Evolutionary conservation across 2,797 vertebrate genomes (phyloP).

Genomic region (Gila robusta): DNA sequence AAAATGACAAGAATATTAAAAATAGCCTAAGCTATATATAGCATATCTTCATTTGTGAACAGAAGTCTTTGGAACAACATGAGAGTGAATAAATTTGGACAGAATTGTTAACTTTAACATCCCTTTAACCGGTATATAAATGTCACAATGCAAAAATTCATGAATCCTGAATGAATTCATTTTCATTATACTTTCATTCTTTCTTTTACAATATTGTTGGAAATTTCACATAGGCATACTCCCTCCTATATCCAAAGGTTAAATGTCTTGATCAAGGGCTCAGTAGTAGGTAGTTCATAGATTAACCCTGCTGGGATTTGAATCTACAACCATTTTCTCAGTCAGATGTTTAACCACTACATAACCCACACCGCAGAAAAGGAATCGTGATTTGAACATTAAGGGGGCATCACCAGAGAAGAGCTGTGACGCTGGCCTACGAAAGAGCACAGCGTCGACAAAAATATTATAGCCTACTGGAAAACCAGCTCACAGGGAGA

Average conservation of each 20-base stretch:
- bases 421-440: conserved; percentile 33
- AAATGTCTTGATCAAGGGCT: background rate
- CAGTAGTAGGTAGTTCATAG: background rate
- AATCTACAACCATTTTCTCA: background rate
- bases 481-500: conserved; percentile 28
- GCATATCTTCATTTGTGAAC: too few species aligned
- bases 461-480: conserved; percentile 8
- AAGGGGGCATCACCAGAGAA: conserved; percentile 18
- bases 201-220: background rate
- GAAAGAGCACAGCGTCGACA: conserved; percentile 14
- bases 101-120: background rate
- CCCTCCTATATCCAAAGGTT: background rate
- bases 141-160: background rate
- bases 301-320: background rate
- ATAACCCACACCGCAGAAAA: conserved; percentile 11
- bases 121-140: background rate
- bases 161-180: background rate
- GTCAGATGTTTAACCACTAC: background rate
- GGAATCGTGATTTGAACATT: conserved; percentile 30
- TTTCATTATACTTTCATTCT: background rate
- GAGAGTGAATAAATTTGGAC: background rate
- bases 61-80: background rate
- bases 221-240: background rate
- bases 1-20: background rate
- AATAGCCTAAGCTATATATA: too few species aligned